Evolutionary conservation across 1,140 invertebrate genomes (phyloP).

Genomic region (Chironomus tepperi): DNA sequence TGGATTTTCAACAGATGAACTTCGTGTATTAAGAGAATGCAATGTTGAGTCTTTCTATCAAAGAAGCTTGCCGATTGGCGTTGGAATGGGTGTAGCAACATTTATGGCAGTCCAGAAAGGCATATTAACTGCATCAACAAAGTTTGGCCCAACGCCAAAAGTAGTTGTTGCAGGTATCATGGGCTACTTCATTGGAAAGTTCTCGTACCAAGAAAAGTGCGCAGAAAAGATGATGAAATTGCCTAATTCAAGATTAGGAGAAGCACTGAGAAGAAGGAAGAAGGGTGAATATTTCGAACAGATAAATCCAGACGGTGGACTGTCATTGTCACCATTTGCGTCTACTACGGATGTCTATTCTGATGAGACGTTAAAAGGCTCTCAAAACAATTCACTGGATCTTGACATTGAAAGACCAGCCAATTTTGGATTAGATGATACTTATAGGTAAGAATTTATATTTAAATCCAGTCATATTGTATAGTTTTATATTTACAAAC

Average conservation of each 20-base stretch:
- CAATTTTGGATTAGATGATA: slow-evolving; percentile 43
- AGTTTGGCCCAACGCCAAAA: slow-evolving; percentile 58
- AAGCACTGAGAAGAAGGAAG: slow-evolving; percentile 33
- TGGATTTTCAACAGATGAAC: slow-evolving; percentile 52
- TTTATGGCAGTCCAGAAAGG: slow-evolving; percentile 54
- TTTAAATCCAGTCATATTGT: too few relatives aligned
- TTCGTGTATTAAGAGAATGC: slow-evolving; percentile 57
- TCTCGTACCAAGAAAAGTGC: slow-evolving; percentile 63
- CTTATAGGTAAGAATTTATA: slow-evolving; percentile 28
- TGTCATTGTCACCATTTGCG: slow-evolving; percentile 41
- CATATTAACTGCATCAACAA: slow-evolving; percentile 40
- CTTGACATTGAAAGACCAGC: slow-evolving; percentile 42
- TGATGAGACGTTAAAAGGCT: slow-evolving; percentile 34
- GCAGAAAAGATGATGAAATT: slow-evolving; percentile 65
- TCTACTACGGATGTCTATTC: slow-evolving; percentile 39
- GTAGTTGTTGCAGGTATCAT: slow-evolving; percentile 50
- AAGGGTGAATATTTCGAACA: slow-evolving; percentile 29
- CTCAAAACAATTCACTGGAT: slow-evolving; percentile 35
- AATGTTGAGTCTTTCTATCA: slow-evolving; percentile 62
- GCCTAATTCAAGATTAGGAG: slow-evolving; percentile 41
- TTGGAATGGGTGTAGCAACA: slow-evolving; percentile 47
- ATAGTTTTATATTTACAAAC: too few relatives aligned
- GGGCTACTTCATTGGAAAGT: slow-evolving; percentile 67
- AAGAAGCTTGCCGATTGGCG: slow-evolving; percentile 55
- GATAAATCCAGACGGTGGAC: slow-evolving; percentile 37